phyloP scores from a whole-genome alignment of 2,113 vertebrate genomes.

The Carettochelys insculpta region DNA sequence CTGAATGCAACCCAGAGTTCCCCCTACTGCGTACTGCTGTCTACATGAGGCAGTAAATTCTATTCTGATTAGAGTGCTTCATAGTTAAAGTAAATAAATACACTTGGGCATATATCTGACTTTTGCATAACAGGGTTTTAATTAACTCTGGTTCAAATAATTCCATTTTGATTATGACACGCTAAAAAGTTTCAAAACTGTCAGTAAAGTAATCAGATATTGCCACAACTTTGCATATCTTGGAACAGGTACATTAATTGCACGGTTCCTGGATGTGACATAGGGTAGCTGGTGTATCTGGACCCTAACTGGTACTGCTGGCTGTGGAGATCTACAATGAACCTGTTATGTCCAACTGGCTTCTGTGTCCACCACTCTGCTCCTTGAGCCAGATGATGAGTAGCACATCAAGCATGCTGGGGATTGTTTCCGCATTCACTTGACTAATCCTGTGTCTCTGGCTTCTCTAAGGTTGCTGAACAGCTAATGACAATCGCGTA shows the following conservation, averaged over 20 bases:
- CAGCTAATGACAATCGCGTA: conserved; percentile 98
- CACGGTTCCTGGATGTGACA: neutral
- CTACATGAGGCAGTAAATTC: neutral
- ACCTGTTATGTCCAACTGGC: neutral
- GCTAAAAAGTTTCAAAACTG: neutral
- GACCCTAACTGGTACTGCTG: neutral
- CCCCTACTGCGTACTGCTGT: too few species aligned
- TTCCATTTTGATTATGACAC: neutral
- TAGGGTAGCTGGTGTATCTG: too few species aligned
- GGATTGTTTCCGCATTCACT: neutral
- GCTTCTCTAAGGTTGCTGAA: conserved; percentile 87
- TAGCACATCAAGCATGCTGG: neutral
- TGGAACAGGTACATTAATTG: neutral
- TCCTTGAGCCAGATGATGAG: neutral
- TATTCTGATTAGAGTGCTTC: neutral
- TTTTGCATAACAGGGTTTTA: neutral
- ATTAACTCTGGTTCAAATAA: neutral
- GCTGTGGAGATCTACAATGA: neutral
- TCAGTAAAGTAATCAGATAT: neutral
- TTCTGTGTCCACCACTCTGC: neutral
- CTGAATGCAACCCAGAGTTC: neutral
- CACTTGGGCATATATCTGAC: neutral
- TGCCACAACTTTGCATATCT: neutral
- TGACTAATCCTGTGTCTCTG: neutral
- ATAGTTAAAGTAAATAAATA: neutral